These are phyloP conservation scores for Littorina saxatilis DNA, from an alignment of 1,140 invertebrate species.

Conservation along the genomic window DNA sequence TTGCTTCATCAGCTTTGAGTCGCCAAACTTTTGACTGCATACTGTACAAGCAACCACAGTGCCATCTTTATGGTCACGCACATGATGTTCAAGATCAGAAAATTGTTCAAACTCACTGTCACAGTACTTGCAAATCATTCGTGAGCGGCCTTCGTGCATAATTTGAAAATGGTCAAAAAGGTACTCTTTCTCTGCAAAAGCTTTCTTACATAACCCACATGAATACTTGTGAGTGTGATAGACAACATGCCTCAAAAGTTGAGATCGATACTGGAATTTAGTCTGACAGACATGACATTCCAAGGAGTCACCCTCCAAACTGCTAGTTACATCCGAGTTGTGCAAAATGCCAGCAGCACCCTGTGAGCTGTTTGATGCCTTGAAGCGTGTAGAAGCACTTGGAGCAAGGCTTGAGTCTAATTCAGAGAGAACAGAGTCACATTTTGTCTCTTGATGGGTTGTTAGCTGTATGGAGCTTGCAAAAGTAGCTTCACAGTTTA, in stretches of 20 bases:
- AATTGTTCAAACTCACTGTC: neutral
- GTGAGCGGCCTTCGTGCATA: conserved; percentile 1
- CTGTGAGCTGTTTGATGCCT: neutral
- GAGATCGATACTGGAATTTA: conserved; percentile 6
- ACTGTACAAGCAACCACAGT: neutral
- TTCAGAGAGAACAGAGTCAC: neutral
- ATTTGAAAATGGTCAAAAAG: conserved; percentile 18
- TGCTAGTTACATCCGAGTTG: neutral
- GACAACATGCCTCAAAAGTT: neutral
- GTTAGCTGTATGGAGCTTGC: neutral
- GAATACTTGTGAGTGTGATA: conserved; percentile 2
- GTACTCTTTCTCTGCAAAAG: neutral
- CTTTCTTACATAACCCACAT: conserved; percentile 18
- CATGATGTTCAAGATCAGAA: neutral
- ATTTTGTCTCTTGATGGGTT: neutral
- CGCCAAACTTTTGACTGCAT: neutral
- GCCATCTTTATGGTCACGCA: neutral
- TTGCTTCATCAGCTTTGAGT: neutral
- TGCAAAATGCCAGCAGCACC: neutral
- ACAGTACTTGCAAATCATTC: neutral
- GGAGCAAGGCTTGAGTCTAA: neutral
- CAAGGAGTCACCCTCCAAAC: neutral
- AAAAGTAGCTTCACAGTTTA: neutral
- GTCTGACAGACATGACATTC: neutral
- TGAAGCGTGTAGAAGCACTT: neutral